phyloP scores from a whole-genome alignment of 2,888 invertebrate genomes.

The Conistra vaccinii region DNA sequence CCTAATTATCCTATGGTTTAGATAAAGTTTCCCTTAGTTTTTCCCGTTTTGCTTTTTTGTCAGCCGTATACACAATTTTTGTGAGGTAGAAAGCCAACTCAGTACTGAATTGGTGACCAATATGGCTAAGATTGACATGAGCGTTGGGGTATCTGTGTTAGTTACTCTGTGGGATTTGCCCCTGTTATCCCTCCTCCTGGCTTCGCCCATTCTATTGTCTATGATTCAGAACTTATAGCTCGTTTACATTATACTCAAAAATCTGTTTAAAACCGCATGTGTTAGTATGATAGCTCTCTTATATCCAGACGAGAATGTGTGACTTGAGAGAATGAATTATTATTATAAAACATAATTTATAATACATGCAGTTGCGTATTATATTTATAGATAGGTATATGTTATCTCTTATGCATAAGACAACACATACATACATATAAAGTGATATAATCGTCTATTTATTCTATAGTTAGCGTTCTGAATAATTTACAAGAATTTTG shows the following conservation, averaged over 20 bases:
- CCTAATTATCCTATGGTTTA: not conserved
- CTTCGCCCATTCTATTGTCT: conserved; percentile 20
- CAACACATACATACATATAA: conserved; percentile 33
- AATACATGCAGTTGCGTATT: conserved; percentile 28
- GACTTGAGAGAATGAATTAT: conserved; percentile 22
- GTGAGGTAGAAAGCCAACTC: not conserved
- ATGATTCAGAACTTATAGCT: conserved; percentile 33
- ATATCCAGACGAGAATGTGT: conserved; percentile 14
- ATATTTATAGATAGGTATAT: conserved; percentile 26
- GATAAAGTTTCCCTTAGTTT: not conserved
- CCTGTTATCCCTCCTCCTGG: not conserved
- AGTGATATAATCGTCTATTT: conserved; percentile 58
- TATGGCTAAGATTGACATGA: not conserved
- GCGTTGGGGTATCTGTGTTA: not conserved
- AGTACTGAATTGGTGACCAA: not conserved
- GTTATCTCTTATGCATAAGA: conserved; percentile 43
- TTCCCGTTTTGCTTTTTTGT: not conserved
- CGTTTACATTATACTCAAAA: conserved; percentile 57
- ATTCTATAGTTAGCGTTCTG: conserved; percentile 38
- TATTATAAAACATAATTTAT: conserved; percentile 8
- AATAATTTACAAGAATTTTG: conserved; percentile 14
- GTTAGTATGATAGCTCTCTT: conserved; percentile 37
- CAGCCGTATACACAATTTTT: not conserved
- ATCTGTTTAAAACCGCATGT: conserved; percentile 42
- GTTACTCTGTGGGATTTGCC: not conserved